Evolutionary conservation across 2,797 vertebrate species (phyloP).

Genomic region (Neopelma chrysocephalum): DNA sequence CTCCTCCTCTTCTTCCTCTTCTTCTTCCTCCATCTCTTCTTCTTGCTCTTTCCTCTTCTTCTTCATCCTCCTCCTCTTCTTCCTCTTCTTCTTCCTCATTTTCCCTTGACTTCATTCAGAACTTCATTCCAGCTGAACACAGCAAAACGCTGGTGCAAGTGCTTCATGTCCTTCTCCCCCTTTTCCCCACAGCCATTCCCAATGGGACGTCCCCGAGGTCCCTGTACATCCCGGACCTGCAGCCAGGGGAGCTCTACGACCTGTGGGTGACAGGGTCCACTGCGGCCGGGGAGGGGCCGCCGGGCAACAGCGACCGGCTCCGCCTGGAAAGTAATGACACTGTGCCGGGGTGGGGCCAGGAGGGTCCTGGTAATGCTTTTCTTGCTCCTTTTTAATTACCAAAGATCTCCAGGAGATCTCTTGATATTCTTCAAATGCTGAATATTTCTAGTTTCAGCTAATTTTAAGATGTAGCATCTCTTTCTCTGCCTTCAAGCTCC

Average conservation of each 20-base stretch:
- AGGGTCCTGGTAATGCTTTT: neutral
- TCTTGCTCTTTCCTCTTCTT: neutral
- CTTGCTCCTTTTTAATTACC: accelerated
- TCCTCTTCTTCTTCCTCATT: neutral
- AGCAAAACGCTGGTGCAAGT: accelerated
- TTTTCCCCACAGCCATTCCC: conserved; percentile 31
- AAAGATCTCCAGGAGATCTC: neutral
- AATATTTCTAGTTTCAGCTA: neutral
- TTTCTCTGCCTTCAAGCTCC: neutral
- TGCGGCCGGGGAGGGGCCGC: conserved; percentile 79
- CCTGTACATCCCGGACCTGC: conserved; percentile 48
- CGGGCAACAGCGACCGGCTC: conserved; percentile 54
- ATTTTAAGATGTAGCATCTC: neutral
- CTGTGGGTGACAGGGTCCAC: conserved; percentile 86
- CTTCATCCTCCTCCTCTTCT: neutral
- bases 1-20: accelerated
- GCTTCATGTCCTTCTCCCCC: neutral
- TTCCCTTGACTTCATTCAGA: accelerated
- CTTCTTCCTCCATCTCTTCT: neutral
- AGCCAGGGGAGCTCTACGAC: conserved; percentile 58
- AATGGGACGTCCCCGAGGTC: neutral
- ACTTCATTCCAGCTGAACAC: accelerated
- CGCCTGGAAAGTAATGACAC: conserved; percentile 46
- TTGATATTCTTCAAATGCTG: neutral
- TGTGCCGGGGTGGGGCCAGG: accelerated